Conservation (phyloP, 2,888 invertebrate species). For the Drosophila neonasuta region DNA sequence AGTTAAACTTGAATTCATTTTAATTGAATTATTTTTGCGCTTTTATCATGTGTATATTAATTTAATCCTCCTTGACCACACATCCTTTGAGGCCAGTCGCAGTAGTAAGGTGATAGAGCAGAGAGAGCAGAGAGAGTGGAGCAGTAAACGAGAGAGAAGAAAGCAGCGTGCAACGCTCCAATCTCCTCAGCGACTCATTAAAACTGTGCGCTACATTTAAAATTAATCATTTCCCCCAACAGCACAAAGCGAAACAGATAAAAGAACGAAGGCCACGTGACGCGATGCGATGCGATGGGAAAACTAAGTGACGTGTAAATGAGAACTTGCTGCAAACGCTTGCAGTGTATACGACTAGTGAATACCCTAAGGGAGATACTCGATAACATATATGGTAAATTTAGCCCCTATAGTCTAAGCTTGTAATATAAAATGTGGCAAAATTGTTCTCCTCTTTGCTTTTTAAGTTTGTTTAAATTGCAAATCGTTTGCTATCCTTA, state of each 20-base stretch:
- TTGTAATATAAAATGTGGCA: too few species aligned
- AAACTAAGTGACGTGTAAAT: slow-evolving; percentile 7
- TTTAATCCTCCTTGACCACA: slow-evolving; percentile 32
- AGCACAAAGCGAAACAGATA: slow-evolving; percentile 29
- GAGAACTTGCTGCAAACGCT: slow-evolving; percentile 1
- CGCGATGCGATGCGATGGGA: slow-evolving; percentile 13
- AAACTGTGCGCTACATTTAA: slow-evolving; percentile 66
- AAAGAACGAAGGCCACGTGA: slow-evolving; percentile 16
- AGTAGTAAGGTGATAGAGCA: neutral
- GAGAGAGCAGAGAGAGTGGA: neutral
- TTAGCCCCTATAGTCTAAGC: too few species aligned
- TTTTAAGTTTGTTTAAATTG: too few species aligned
- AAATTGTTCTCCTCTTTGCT: too few species aligned
- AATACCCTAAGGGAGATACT: neutral
- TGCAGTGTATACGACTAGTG: neutral
- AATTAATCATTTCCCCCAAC: slow-evolving; percentile 57
- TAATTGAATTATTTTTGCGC: slow-evolving; percentile 43
- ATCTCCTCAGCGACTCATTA: slow-evolving; percentile 64
- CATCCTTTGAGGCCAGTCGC: neutral
- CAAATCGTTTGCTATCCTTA: too few species aligned
- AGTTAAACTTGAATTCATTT: slow-evolving; percentile 47
- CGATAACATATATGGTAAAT: too few species aligned
- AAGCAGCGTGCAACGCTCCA: slow-evolving; percentile 20
- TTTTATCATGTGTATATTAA: slow-evolving; percentile 45
- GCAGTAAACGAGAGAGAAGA: neutral